Conservation (phyloP, 2,797 vertebrate species). For the Sebastes hopkinsi region DNA sequence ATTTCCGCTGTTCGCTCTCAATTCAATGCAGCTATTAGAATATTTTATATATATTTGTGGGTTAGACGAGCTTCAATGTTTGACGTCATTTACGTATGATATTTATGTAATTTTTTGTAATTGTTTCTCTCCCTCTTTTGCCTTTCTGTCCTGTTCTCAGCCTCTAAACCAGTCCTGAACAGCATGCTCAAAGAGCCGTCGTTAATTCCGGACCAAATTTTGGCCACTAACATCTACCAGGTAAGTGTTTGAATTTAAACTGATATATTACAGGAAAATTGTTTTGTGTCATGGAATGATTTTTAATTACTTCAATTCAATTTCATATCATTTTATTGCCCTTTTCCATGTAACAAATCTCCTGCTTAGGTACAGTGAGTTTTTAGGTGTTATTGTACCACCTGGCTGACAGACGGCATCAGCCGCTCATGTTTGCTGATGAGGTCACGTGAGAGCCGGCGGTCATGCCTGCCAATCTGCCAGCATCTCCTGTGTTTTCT, state of each 20-base stretch:
- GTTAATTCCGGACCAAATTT: conserved; percentile 91
- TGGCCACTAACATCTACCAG: conserved; percentile 94
- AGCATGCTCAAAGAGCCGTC: conserved; percentile 95
- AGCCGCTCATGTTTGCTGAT: conserved; percentile 84
- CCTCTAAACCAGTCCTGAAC: conserved; percentile 91
- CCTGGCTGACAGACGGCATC: conserved; percentile 60
- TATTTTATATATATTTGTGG: neutral
- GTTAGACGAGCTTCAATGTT: neutral
- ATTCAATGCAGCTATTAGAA: conserved; percentile 15
- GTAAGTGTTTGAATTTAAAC: conserved; percentile 76
- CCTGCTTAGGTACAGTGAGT: conserved; percentile 9
- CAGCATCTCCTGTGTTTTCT: conserved; percentile 59
- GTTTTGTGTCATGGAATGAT: neutral
- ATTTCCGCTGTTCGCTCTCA: conserved; percentile 28
- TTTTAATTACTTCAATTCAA: neutral
- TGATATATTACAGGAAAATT: neutral
- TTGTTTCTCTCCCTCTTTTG: neutral
- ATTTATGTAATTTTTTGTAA: neutral
- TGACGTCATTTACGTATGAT: neutral
- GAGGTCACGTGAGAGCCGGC: conserved; percentile 80
- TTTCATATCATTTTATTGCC: neutral
- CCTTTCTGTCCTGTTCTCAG: conserved; percentile 70
- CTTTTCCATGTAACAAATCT: neutral
- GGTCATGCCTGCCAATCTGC: conserved; percentile 71
- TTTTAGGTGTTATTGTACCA: conserved; percentile 43